Evolutionary conservation across 2,797 vertebrate species (phyloP).

Genomic region (Urophycis tenuis): DNA sequence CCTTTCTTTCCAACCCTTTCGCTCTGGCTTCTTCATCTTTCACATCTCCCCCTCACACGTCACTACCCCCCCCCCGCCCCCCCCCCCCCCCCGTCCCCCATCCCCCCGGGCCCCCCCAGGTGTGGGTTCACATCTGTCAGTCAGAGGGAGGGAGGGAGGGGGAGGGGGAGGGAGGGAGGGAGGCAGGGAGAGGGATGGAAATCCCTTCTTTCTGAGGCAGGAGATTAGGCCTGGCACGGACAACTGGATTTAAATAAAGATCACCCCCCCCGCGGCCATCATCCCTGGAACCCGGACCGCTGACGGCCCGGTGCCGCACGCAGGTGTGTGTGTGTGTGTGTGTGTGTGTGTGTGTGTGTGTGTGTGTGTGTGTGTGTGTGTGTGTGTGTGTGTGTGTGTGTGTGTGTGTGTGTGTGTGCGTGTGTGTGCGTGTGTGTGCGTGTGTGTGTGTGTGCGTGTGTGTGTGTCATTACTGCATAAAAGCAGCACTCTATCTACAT

Average conservation of each 20-base stretch:
- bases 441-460: neutral
- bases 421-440: constrained; percentile 8
- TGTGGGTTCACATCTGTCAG: constrained; percentile 56
- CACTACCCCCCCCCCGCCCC: constrained; percentile 25
- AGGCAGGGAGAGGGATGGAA: constrained; percentile 20
- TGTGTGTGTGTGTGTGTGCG: constrained; percentile 15
- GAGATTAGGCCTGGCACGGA: constrained; percentile 58
- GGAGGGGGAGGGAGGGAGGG: neutral
- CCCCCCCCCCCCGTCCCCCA: neutral
- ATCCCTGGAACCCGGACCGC: constrained; percentile 43
- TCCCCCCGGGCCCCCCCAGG: constrained; percentile 18
- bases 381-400: constrained; percentile 18
- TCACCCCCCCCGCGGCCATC: constrained; percentile 34
- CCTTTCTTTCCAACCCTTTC: neutral
- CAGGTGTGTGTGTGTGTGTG: constrained; percentile 6
- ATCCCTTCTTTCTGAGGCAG: constrained; percentile 52
- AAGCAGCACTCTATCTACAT: constrained; percentile 61
- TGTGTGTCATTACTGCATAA: constrained; percentile 38
- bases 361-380: constrained; percentile 9
- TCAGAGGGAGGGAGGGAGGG: constrained; percentile 18
- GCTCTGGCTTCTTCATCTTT: constrained; percentile 36
- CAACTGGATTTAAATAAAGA: constrained; percentile 67
- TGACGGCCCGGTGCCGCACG: constrained; percentile 32
- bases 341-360: constrained; percentile 2
- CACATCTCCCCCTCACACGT: constrained; percentile 43